Evolutionary conservation across 2,797 vertebrate species (phyloP), one percentile per base, ranked within the genome.

Genomic region (Menidia menidia): DNA sequence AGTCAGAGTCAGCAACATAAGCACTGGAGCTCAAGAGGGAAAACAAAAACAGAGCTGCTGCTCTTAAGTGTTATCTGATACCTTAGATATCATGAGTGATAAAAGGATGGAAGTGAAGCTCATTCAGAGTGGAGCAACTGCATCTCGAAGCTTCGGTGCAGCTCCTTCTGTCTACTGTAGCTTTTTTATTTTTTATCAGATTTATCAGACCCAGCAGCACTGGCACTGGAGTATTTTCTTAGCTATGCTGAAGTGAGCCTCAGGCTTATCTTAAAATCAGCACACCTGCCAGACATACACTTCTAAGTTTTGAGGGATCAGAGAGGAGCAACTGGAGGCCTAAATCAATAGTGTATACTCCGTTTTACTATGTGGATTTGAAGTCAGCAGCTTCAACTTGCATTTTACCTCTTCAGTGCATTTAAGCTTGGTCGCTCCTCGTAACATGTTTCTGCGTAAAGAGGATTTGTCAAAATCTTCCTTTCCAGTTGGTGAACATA

Each of bases 321-420:
- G 73, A 85, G 75, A 80, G 31, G 59, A 79, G 68, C 77, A 78
- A 85, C 88, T 62, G 3, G 68, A 80, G 87, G 81, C 78, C 71
- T 73, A 47, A 87, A 90, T 89, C 86, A 86, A 92, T 89, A 88
- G 73, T 53, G 69, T 62, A 83, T 83, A 75, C 81, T 74, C 61
- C 5, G 64, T 84, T 83, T 80, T 64, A 80, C 68, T 55, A 15
- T 66, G 77, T 71, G 78, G 56, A 74, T 86, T 78, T 85, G 62
- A 75, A 77, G 60, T 51, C 58, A 66, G 47, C 70, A 0, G 30
- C 32, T 68, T 74, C 64, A 31, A 25, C 63, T 59, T 75, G 50
- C 47, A 60, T 60, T 68, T 57, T 15, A 61, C 33, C 30, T 58
- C 32, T 60, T 41, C 3, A 45, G 45, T 59, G 25, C 47, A 75